Evolutionary conservation across 2,113 vertebrate genomes (phyloP).

Genomic region (Guaruba guarouba): DNA sequence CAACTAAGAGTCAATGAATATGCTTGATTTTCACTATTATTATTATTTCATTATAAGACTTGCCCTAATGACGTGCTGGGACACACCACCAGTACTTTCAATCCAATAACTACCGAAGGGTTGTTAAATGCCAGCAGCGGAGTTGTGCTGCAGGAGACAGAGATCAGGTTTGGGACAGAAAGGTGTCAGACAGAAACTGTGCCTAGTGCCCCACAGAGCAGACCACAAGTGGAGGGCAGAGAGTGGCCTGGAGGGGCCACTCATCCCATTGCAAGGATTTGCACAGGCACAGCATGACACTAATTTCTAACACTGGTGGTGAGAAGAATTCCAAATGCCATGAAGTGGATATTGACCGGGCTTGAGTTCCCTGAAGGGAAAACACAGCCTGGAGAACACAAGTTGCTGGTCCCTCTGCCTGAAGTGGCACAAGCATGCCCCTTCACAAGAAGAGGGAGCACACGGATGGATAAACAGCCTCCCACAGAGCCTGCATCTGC

Average conservation of each 20-base stretch:
- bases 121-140: not conserved
- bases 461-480: not conserved
- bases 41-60: not conserved
- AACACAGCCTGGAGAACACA: not conserved
- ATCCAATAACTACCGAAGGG: not conserved
- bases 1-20: not conserved
- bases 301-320: rapidly evolving
- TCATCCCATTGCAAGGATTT: not conserved
- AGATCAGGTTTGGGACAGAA: not conserved
- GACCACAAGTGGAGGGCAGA: not conserved
- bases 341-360: not conserved
- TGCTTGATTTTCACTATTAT: not conserved
- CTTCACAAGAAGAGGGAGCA: not conserved
- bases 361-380: not conserved
- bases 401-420: not conserved
- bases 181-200: not conserved
- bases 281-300: not conserved
- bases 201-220: not conserved
- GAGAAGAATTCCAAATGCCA: not conserved
- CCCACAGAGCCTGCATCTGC: not conserved
- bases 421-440: rapidly evolving
- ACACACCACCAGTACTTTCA: not conserved
- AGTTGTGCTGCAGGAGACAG: not conserved
- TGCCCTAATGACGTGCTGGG: not conserved
- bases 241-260: not conserved